Conservation (phyloP, 92 coral and sea anemone genomes). For the Zoanthus solanderi region DNA sequence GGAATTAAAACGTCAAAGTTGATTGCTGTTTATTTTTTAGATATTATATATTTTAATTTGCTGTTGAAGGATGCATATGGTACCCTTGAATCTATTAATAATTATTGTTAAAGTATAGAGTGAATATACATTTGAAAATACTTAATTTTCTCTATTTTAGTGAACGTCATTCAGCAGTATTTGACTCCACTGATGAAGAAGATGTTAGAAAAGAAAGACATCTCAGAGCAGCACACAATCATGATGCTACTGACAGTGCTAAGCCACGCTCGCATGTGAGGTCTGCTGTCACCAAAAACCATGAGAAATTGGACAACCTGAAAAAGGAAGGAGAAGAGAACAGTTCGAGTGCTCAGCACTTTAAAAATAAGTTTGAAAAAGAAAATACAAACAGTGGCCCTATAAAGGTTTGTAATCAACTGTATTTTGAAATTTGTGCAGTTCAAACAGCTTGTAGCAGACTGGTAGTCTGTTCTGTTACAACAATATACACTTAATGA, state of each 20-base stretch:
- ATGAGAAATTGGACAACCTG: conserved; percentile 6
- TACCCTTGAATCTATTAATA: too few species aligned
- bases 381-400: conserved; percentile 62
- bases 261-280: conserved; percentile 14
- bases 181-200: conserved; percentile 60
- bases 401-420: not conserved
- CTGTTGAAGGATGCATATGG: too few species aligned
- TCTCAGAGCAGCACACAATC: not conserved
- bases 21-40: too few species aligned
- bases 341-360: conserved; percentile 41
- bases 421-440: not conserved
- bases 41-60: too few species aligned
- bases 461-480: too few species aligned
- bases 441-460: too few species aligned
- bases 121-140: not conserved
- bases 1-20: too few species aligned
- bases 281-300: conserved; percentile 30
- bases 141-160: not conserved
- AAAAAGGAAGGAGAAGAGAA: conserved; percentile 34
- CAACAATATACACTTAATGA: too few species aligned
- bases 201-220: conserved; percentile 46
- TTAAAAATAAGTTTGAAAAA: conserved; percentile 69
- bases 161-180: conserved; percentile 42
- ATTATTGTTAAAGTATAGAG: not conserved
- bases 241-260: conserved; percentile 32